These are phyloP conservation scores for Cynopterus brachyotis DNA, from an alignment of 2,113 vertebrate genomes.

Conservation along the genomic window DNA sequence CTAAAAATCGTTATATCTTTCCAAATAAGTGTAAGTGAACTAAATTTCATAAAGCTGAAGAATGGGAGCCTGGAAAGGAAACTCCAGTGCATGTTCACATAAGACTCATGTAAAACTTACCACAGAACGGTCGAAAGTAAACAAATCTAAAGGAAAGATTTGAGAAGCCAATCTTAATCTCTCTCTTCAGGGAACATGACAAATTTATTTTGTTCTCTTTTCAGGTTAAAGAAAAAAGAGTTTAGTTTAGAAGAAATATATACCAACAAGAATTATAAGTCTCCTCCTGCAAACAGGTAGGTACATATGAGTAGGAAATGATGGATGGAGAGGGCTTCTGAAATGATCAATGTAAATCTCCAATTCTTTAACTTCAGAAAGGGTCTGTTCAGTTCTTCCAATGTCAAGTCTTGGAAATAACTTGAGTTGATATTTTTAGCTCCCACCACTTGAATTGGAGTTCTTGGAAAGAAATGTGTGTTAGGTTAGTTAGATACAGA, in stretches of 20 bases:
- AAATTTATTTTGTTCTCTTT: constrained; percentile 67
- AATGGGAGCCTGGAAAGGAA: not conserved
- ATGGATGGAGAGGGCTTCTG: not conserved
- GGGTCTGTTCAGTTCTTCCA: not conserved
- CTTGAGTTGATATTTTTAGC: not conserved
- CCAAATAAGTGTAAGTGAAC: not conserved
- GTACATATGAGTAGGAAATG: not conserved
- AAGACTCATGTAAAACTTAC: not conserved
- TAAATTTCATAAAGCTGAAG: not conserved
- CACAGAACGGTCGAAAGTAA: not conserved
- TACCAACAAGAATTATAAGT: constrained; percentile 97
- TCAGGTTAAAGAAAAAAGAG: constrained; percentile 96
- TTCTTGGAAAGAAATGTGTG: not conserved
- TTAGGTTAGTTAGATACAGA: not conserved
- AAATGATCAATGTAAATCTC: not conserved
- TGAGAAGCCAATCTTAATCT: not conserved
- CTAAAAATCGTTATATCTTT: not conserved
- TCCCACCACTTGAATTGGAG: not conserved
- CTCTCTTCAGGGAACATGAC: not conserved
- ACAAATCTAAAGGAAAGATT: not conserved
- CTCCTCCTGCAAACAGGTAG: constrained; percentile 93
- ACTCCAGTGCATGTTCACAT: not conserved
- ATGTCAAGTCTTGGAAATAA: not conserved
- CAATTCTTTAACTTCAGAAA: not conserved
- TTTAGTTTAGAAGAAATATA: constrained; percentile 99